Evolutionary conservation across 2,888 invertebrate species (phyloP).

Genomic region (Ypsolopha sequella): DNA sequence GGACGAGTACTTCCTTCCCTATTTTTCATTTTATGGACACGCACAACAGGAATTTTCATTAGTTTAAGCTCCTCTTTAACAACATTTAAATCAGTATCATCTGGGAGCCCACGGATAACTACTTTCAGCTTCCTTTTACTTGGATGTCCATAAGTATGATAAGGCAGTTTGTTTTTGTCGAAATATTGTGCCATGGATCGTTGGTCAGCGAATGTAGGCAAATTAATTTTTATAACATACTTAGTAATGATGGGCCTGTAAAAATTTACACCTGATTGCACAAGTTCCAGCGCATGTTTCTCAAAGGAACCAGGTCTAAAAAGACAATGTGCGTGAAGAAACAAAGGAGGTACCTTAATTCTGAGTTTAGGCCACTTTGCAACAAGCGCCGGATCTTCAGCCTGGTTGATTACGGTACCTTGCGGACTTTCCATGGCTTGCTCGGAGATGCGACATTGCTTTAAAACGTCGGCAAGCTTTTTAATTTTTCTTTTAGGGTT

Average conservation of each 20-base stretch:
- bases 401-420: conserved; percentile 15
- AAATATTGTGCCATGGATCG: conserved; percentile 28
- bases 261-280: conserved; percentile 24
- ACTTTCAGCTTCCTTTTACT: conserved; percentile 35
- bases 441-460: conserved; percentile 16
- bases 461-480: conserved; percentile 13
- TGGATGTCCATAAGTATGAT: conserved; percentile 40
- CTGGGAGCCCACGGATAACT: conserved; percentile 35
- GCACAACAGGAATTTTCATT: conserved; percentile 29
- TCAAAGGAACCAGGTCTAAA: conserved; percentile 16
- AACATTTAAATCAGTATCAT: conserved; percentile 20
- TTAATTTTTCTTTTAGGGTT: conserved; percentile 2
- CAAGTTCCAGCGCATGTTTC: conserved; percentile 23
- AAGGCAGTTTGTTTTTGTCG: conserved; percentile 29
- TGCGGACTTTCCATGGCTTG: neutral
- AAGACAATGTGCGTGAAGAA: conserved; percentile 20
- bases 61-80: conserved; percentile 28
- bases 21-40: conserved; percentile 37
- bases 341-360: conserved; percentile 29
- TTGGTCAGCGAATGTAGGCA: conserved; percentile 26
- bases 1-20: conserved; percentile 17
- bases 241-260: conserved; percentile 19
- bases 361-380: conserved; percentile 28
- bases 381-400: conserved; percentile 13
- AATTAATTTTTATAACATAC: conserved; percentile 27